Base-by-base conservation (phyloP, 2,113 vertebrate genomes). In the Sebastes fasciatus region DNA sequence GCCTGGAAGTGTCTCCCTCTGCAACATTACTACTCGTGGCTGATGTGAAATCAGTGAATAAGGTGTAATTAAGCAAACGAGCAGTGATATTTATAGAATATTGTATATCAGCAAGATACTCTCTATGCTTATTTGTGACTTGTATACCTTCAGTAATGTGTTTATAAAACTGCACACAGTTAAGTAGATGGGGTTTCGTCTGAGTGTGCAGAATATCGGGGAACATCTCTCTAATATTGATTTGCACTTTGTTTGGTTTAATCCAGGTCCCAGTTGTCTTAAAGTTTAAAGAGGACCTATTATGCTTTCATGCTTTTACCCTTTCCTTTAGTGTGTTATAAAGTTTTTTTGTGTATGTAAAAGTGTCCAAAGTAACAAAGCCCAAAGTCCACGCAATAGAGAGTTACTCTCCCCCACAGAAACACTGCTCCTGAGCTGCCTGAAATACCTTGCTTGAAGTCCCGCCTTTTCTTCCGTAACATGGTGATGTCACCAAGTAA, bases 101-200 rank as follows among this genome's bases (percentile, higher is more conserved):
- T 80, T 86, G 67, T 89, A 64, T 75, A 88, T 86, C 79, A 77
- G 65, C 80, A 84, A 78, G 75, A 85, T 82, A 89, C 68, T 86
- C 67, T 86, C n/a, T 74, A 79, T 88, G 80, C 79, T 88, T 92
- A 79, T 88, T 84, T 88, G 91, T 93, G 90, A 90, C 71, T 85
- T 84, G 87, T 92, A 89, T 79, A 87, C 68, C 71, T 87, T 93
- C 74, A 78, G 66, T 84, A 54, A 84, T 77, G 79, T 91, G 74
- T 84, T 70, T 87, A 83, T 43, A 57, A 90, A 60, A 82, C 77
- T 72, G 67, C 74, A 84, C 72, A 86, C 21, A 82, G 73, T 78
- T 79, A 42, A 40, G 34, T 17, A 42, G 34, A 17, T 19, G 34
- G 61, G 34, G 26, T 42, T 63, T 63, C 16, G 5, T 9, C 34